phyloP scores from a whole-genome alignment of 2,797 vertebrate genomes.

The Neosalanx taihuensis region DNA sequence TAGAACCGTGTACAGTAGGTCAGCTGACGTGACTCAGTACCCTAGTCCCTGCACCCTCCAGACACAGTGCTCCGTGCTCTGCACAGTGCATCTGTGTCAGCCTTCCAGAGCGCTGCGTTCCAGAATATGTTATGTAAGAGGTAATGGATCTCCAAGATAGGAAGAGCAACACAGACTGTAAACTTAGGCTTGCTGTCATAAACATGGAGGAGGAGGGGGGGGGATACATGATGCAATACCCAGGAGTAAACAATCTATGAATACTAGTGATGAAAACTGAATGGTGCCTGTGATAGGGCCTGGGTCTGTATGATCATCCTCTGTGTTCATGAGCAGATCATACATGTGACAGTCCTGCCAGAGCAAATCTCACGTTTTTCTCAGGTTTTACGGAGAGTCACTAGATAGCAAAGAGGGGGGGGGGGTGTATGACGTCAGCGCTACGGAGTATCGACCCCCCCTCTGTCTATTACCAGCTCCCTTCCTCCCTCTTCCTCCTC shows the following conservation, averaged over 20 bases:
- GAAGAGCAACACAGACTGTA: conserved; percentile 16
- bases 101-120: conserved; percentile 28
- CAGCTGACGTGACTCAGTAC: too few species aligned
- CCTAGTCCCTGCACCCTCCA: neutral
- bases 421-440: conserved; percentile 1
- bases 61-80: neutral
- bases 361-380: neutral
- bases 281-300: neutral
- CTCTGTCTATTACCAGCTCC: neutral
- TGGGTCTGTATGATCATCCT: neutral
- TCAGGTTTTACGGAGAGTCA: neutral
- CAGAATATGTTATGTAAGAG: conserved; percentile 49
- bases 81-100: neutral
- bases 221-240: neutral
- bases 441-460: neutral
- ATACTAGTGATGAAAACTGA: neutral
- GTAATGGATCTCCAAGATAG: conserved; percentile 52
- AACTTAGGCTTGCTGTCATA: neutral
- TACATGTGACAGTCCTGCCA: neutral
- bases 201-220: neutral
- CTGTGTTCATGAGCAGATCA: neutral
- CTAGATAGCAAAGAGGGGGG: too few species aligned
- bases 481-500: neutral
- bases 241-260: neutral
- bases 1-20: too few species aligned